Base-by-base conservation (phyloP, 2,888 invertebrate genomes). In the Barypeithes pellucidus region DNA sequence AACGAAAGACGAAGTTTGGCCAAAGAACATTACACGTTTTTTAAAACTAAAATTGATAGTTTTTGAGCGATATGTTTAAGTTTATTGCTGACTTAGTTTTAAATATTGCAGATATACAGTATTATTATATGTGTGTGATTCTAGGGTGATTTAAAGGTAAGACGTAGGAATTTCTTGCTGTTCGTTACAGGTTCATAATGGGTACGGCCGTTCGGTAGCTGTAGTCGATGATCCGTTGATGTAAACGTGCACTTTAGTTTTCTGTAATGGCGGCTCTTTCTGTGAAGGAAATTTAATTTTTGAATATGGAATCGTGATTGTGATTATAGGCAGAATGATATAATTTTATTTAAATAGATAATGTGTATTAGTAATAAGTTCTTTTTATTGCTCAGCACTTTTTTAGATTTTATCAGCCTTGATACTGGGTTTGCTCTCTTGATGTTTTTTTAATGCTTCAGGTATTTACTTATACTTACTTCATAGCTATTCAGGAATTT, bases 1-100 rank as follows among this genome's bases (percentile, higher is more conserved):
- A 66, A 66, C 66, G 57, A 66, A 29, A 41, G 66, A 66, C 41
- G 57, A 66, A 54, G 54, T 54, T 66, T 66, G 54, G 24, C 36
- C 14, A 29, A 41, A 66, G 57, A 41, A 29, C 54, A 36, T 52
- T 52, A 41, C 52, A 66, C 52, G 54, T 41, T 61, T 41, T 43
- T 61, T 11, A 11, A 29, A 16, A 43, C 14, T 16, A 61, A 41
- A 16, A 16, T 45, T 61, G 54, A 8, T 41, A 54, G 12, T 54
- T 57, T 43, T 43, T 54, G 36, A 41, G 41, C 54, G 12, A 43
- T 66, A 66, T 66, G 66, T 39, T 41, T 22, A 39, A 57, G 52
- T 54, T 41, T 16, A 9, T 41, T 54, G 12, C 52, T 57, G 29
- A 57, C 16, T 22, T 66, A 29, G 54, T 54, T 54, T 9, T 41